Base-by-base conservation (phyloP, 2,888 invertebrate species). In the Hydraecia micacea region DNA sequence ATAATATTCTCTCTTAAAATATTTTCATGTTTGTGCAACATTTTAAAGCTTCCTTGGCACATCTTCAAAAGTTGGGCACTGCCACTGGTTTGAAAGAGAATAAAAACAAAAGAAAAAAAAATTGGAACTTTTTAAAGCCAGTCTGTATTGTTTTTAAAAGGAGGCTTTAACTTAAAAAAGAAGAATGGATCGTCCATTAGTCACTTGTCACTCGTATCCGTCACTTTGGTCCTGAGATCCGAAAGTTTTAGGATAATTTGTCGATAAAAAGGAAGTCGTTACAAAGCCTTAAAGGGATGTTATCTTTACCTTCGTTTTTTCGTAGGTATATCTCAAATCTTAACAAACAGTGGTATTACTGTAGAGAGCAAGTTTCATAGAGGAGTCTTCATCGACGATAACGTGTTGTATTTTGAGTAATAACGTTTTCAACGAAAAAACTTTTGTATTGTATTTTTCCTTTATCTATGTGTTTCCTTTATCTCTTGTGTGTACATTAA, bases 201-300 rank as follows among this genome's bases (percentile, higher is more conserved):
- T 72, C 82, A 65, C 62, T 81, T 82, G 72, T 86, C 65, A 82
- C 55, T 73, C n/a, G 72, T 70, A 73, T 86, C 83, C 86, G 65
- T 46, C 49, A 52, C 67, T 85, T 71, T 74, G 67, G 58, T 25
- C 28, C 21, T 46, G 9, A 62, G 46, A 67, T 69, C 68, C 83
- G 52, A 25, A 65, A 60, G 32, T 46, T 75, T 79, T 62, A 32
- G 32, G 83, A 73, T 83, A 86, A 83, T 83, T 86, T 76, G 55
- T 69, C 71, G 63, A 86, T 86, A 62, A 83, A 82, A 73, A 46
- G 32, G 72, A 86, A 39, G 55, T 69, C 76, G 72, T 81, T 63
- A 71, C 28, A 42, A 28, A 63, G 15, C n/a, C 1, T 52, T 32
- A 42, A 60, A 32, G 7, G 21, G 21, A 49, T 13, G 39, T 8